Evolutionary conservation across 2,888 invertebrate genomes (phyloP), one percentile per base, ranked within the genome.

Genomic region (Keiferia lycopersicella): DNA sequence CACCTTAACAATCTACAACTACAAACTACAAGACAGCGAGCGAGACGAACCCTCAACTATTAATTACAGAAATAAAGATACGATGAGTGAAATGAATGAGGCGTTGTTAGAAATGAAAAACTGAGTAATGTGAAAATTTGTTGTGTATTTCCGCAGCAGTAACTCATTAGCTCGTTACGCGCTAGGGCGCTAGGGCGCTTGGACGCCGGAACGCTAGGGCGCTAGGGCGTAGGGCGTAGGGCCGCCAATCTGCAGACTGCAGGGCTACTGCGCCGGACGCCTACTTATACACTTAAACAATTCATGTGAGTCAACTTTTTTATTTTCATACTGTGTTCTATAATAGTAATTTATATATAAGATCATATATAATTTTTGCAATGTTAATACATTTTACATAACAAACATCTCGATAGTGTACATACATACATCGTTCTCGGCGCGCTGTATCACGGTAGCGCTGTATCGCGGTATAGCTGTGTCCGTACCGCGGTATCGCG

Each of bases 341-440:
- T 91, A 90, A 91, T 91, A 91, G 85, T 91, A 89, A 88, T 90
- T 89, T 89, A 91, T 87, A 84, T 89, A 88, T 91, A 89, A 87
- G 90, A 90, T 89, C 87, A 91, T 91, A 91, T 88, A 87, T 91
- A 91, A 88, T 90, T 91, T 89, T 88, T 90, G 91, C 88, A 90
- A 90, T 88, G 88, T 91, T 89, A 89, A 90, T 91, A 91, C 91
- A 91, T 91, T 90, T 87, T 88, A 91, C 89, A 91, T 90, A 91
- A 91, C 89, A 88, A 89, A 90, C 87, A 90, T 88, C 80, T 89
- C 84, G 87, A 86, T 82, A 85, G 91, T 88, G 89, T 90, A 90
- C 86, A 88, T 85, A 86, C 84, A 87, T 83, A 86, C 86, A 84
- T 80, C 41, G 41, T 41, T 14, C n/a, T 41, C 41, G 78, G 78